Evolutionary conservation across 2,797 vertebrate species (phyloP).

Genomic region (Alfaro cultratus): DNA sequence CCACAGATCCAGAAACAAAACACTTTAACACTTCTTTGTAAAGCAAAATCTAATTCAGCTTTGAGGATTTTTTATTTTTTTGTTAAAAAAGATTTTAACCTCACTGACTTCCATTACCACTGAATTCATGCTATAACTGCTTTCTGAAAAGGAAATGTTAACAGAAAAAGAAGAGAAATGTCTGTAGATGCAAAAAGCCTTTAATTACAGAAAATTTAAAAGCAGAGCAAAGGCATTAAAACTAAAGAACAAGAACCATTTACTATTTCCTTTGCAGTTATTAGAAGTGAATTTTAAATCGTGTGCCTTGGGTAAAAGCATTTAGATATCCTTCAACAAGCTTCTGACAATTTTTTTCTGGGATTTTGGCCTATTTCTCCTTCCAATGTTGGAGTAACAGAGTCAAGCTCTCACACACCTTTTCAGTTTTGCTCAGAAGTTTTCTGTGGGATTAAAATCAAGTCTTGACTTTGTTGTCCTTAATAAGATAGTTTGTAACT

Average conservation of each 20-base stretch:
- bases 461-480: neutral
- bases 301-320: neutral
- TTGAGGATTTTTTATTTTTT: conserved; percentile 11
- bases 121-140: conserved; percentile 37
- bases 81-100: neutral
- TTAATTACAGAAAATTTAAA: neutral
- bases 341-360: neutral
- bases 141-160: conserved; percentile 50
- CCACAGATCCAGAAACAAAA: conserved; percentile 32
- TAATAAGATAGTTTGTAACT: neutral
- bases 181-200: neutral
- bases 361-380: neutral
- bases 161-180: conserved; percentile 50
- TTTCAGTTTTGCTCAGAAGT: neutral
- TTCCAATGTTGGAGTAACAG: neutral
- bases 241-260: neutral
- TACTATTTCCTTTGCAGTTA: neutral
- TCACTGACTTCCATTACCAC: conserved; percentile 47
- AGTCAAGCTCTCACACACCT: neutral
- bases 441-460: neutral
- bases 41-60: conserved; percentile 38
- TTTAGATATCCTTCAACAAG: neutral
- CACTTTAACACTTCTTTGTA: conserved; percentile 17
- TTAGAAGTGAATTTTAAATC: neutral
- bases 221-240: neutral